phyloP scores from a whole-genome alignment of 2,888 invertebrate species.

The Chorisops tibialis region DNA sequence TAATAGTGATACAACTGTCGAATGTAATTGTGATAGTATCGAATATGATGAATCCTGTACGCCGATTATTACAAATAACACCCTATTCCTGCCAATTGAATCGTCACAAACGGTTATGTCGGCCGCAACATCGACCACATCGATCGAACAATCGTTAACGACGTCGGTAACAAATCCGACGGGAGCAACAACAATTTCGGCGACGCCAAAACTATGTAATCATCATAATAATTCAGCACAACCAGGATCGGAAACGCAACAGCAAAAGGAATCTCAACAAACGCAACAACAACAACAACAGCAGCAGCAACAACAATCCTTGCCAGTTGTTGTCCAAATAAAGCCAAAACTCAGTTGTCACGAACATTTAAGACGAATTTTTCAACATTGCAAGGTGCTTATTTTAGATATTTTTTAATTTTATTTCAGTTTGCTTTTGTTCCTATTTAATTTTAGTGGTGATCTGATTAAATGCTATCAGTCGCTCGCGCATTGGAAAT shows the following conservation, averaged over 20 bases:
- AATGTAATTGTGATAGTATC: slow-evolving; percentile 36
- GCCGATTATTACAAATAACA: background rate
- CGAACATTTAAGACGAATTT: slow-evolving; percentile 42
- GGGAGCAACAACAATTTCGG: slow-evolving; percentile 30
- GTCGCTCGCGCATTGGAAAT: no score
- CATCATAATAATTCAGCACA: background rate
- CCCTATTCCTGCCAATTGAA: background rate
- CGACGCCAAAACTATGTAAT: background rate
- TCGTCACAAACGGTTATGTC: background rate
- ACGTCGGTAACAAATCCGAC: slow-evolving; percentile 48
- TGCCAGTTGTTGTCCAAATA: slow-evolving; percentile 35
- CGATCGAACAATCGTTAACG: slow-evolving; percentile 48
- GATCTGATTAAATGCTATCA: no score
- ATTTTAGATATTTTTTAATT: no score
- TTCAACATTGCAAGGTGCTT: slow-evolving; percentile 41
- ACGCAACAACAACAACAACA: background rate
- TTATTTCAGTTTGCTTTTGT: slow-evolving; percentile 38
- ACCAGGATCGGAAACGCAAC: background rate
- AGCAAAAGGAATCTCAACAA: background rate
- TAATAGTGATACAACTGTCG: slow-evolving; percentile 36
- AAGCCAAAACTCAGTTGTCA: slow-evolving; percentile 43
- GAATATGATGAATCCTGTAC: background rate
- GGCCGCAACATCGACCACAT: slow-evolving; percentile 35
- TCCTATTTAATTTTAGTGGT: background rate
- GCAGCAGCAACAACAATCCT: background rate